These are phyloP conservation scores for Trichosurus vulpecula DNA, from an alignment of 2,797 vertebrate genomes.

Conservation along the genomic window DNA sequence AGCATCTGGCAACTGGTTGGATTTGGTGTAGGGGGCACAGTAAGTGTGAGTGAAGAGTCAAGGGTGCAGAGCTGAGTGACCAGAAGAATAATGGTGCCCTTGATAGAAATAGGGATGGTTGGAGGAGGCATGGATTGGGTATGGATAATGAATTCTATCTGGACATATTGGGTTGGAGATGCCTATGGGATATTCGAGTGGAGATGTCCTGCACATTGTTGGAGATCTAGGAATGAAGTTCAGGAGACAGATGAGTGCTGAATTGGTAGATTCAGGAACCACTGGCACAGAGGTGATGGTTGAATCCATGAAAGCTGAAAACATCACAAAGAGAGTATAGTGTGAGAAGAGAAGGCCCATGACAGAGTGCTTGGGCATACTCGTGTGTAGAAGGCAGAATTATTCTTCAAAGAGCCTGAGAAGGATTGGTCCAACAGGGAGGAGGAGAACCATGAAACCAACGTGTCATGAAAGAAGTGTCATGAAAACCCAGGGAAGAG, in stretches of 20 bases:
- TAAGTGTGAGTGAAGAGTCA: neutral
- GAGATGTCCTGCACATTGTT: neutral
- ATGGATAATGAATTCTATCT: neutral
- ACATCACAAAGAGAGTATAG: neutral
- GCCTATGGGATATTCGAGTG: neutral
- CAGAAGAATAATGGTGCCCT: neutral
- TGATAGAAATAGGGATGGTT: neutral
- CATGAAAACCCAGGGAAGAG: neutral
- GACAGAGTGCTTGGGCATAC: neutral
- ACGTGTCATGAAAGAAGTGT: too few relatives aligned
- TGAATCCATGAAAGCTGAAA: neutral
- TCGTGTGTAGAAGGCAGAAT: neutral
- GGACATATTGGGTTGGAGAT: neutral
- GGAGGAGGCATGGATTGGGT: neutral
- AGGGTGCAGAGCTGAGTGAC: neutral
- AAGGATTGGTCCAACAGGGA: neutral
- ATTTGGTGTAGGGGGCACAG: neutral
- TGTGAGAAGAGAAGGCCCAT: neutral
- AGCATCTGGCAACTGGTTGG: neutral
- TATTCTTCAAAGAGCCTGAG: neutral
- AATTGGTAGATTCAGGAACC: neutral
- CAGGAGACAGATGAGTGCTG: neutral
- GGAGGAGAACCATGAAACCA: neutral
- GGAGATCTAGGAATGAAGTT: neutral
- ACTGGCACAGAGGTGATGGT: neutral